Evolutionary conservation across 2,888 invertebrate species (phyloP).

Genomic region (Drosophila hamatofila): DNA sequence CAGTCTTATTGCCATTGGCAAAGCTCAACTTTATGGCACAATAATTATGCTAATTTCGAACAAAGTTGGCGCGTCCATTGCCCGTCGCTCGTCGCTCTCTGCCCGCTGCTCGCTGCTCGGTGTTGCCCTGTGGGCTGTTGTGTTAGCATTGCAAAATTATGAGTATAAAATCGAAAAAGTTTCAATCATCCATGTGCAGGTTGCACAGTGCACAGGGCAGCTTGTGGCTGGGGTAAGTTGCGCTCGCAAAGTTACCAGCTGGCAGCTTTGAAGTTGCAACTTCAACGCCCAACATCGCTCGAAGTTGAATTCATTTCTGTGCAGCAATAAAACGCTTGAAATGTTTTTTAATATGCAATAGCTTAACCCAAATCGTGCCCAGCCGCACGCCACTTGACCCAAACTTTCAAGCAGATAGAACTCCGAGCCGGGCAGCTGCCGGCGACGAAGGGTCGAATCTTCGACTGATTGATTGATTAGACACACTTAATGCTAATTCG

Average conservation of each 20-base stretch:
- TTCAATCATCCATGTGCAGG: slow-evolving; percentile 69
- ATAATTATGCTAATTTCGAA: slow-evolving; percentile 76
- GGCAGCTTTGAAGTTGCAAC: slow-evolving; percentile 62
- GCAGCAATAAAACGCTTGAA: slow-evolving; percentile 74
- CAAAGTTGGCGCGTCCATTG: slow-evolving; percentile 52
- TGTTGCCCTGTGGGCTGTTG: slow-evolving; percentile 42
- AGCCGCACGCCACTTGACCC: slow-evolving; percentile 65
- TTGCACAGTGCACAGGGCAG: slow-evolving; percentile 48
- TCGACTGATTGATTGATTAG: slow-evolving; percentile 64
- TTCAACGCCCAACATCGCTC: slow-evolving; percentile 53
- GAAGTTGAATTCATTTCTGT: slow-evolving; percentile 60
- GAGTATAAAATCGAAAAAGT: slow-evolving; percentile 79
- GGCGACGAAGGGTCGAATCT: slow-evolving; percentile 5
- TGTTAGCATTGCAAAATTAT: slow-evolving; percentile 72
- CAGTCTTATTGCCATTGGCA: slow-evolving; percentile 60
- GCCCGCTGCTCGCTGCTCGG: neutral
- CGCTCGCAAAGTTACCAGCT: slow-evolving; percentile 43
- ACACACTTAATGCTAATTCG: slow-evolving; percentile 64
- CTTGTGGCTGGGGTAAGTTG: slow-evolving; percentile 29
- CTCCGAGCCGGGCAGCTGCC: slow-evolving; percentile 12
- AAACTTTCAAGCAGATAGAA: slow-evolving; percentile 50
- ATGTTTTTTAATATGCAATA: slow-evolving; percentile 74
- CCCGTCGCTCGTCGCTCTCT: slow-evolving; percentile 7
- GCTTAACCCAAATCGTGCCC: slow-evolving; percentile 68
- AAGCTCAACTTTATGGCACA: slow-evolving; percentile 69